Percentiles rank a stretch among this genome's conserved stretches.
Conservation (phyloP, 2,888 invertebrate genomes). For the Chaitophorus viminalis region DNA sequence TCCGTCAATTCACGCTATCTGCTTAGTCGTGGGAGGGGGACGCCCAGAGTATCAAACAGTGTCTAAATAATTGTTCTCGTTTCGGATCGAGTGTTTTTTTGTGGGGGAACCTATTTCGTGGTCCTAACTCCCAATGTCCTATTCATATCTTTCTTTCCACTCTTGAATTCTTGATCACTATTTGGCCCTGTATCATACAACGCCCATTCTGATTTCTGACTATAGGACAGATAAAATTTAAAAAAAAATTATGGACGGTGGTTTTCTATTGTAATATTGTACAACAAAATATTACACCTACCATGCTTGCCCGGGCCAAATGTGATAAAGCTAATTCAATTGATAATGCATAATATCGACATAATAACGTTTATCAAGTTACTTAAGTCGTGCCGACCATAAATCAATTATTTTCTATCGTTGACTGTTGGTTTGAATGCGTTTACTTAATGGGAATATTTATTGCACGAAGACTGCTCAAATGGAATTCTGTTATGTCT, state of each 20-base stretch:
- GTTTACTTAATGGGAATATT: not conserved
- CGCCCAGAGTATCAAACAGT: not conserved
- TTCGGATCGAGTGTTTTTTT: not conserved
- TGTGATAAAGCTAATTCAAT: not conserved
- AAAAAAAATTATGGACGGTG: not conserved
- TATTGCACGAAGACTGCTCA: not conserved
- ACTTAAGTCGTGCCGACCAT: not conserved
- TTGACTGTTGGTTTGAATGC: not conserved
- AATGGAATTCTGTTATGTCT: not conserved
- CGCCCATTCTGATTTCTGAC: constrained; percentile 29
- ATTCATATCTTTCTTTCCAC: not conserved
- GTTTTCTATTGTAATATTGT: not conserved
- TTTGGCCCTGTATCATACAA: not conserved
- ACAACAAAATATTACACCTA: not conserved
- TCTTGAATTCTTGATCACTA: too few relatives aligned
- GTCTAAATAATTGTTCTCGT: not conserved
- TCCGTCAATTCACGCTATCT: not conserved
- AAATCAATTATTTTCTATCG: not conserved
- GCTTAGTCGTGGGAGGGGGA: not conserved
- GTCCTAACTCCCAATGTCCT: too few relatives aligned
- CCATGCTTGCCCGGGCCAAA: not conserved
- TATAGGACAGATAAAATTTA: not conserved
- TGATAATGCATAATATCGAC: not conserved
- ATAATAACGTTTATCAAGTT: not conserved
- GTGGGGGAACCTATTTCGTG: too few relatives aligned